phyloP scores from a whole-genome alignment of 2,888 invertebrate species.

The Vanessa cardui region DNA sequence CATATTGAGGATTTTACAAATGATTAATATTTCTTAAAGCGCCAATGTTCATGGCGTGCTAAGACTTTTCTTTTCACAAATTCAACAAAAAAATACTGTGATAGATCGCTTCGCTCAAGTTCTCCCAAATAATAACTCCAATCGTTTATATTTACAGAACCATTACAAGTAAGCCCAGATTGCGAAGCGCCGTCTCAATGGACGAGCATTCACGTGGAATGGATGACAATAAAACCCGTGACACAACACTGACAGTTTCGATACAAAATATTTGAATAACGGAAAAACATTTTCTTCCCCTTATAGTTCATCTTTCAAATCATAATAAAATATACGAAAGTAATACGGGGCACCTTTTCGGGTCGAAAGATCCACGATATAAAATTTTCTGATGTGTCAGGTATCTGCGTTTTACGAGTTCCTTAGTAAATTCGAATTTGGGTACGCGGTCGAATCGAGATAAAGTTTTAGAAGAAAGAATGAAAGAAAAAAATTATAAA shows the following conservation, averaged over 20 bases:
- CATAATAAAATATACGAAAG: conserved; percentile 24
- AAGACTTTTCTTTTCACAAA: too few species aligned
- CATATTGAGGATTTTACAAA: too few species aligned
- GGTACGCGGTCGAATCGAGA: too few species aligned
- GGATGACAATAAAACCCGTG: background rate
- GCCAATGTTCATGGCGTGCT: too few species aligned
- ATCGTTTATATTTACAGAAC: conserved; percentile 1
- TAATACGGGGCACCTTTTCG: conserved; percentile 20
- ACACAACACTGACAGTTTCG: background rate
- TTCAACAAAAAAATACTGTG: too few species aligned
- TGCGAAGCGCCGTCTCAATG: background rate
- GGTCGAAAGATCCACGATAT: conserved; percentile 14
- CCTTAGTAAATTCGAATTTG: background rate
- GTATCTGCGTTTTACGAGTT: conserved; percentile 3
- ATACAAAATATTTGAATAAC: conserved; percentile 1
- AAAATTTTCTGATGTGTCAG: conserved; percentile 12
- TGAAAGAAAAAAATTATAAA: too few species aligned
- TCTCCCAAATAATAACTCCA: background rate
- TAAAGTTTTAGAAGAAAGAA: too few species aligned
- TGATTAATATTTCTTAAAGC: too few species aligned
- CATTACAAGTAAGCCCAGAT: background rate
- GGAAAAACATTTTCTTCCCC: background rate
- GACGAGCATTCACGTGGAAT: background rate
- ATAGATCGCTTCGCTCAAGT: too few species aligned
- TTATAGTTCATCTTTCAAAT: conserved; percentile 15